A percentile compares a stretch with the other conserved stretches of the same genome.
Conservation (phyloP, 1,140 invertebrate genomes). For the Leptinotarsa lineolata region DNA sequence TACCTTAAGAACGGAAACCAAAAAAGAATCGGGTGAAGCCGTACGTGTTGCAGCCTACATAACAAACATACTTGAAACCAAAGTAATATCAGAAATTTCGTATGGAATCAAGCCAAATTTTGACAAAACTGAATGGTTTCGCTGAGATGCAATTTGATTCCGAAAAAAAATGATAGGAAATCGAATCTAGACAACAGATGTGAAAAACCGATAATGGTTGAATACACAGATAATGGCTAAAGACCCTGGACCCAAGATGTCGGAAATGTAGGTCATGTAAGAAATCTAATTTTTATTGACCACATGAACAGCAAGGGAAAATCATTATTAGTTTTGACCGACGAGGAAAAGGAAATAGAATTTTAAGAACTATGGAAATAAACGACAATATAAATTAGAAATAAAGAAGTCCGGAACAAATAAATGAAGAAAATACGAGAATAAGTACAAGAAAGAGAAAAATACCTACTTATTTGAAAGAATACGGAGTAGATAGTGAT, state of each 20-base stretch:
- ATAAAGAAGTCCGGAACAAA: neutral
- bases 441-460: neutral
- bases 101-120: slow-evolving; percentile 34
- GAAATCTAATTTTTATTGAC: slow-evolving; percentile 48
- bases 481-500: neutral
- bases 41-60: slow-evolving; percentile 53
- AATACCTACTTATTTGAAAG: slow-evolving; percentile 7
- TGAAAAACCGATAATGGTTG: slow-evolving; percentile 38
- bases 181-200: slow-evolving; percentile 37
- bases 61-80: slow-evolving; percentile 51
- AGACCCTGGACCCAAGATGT: slow-evolving; percentile 38
- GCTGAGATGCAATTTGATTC: slow-evolving; percentile 45
- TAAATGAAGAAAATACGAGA: neutral
- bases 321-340: neutral
- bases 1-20: too few relatives aligned
- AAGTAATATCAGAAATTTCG: slow-evolving; percentile 31
- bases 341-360: too few relatives aligned
- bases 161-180: slow-evolving; percentile 29
- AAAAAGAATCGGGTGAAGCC: slow-evolving; percentile 47
- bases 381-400: neutral
- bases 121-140: slow-evolving; percentile 47
- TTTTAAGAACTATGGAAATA: too few relatives aligned
- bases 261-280: slow-evolving; percentile 41
- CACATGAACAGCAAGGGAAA: neutral
- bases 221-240: slow-evolving; percentile 38